Base-by-base conservation (phyloP, 1,140 invertebrate species). In the Diabrotica virgifera region DNA sequence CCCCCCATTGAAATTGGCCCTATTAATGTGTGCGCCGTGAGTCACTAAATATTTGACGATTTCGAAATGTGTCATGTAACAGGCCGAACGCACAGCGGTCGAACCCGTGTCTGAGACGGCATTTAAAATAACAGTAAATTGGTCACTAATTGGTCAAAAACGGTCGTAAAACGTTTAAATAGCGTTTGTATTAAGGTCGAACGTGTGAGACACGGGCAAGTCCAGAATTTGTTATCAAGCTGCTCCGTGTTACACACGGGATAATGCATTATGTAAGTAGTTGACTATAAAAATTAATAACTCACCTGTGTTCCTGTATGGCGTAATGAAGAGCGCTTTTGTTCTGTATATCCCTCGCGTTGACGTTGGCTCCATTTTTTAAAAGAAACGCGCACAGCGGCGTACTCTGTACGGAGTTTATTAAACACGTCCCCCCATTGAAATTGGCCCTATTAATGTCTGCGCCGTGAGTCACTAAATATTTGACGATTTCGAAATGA, bases 271-370 rank as follows among this genome's bases (percentile, higher is more conserved):
- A n/a, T n/a, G n/a, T n/a, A n/a, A n/a, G n/a, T n/a, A n/a, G n/a
- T n/a, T n/a, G n/a, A n/a, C n/a, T n/a, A n/a, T n/a, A n/a, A n/a
- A n/a, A 70, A 66, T 52, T 64, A 50, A 62, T 51, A 61, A 63
- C 37, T 52, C 66, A 81, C 78, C 85, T 86, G 72, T 92, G 90
- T 79, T 95, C 94, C 75, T 94, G 92, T 67, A 96, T 94, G 0
- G 95, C 93, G 81, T 97, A 96, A 83, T 97, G 94, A 64, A 97
- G 83, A 36, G 94, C 94, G 67, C 94, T 93, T 80, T 96, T 96
- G 71, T 90, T 89, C 78, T 96, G 93, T 71, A 93, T 92, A 80
- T 97, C 95, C 35, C 86, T 85, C 0, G 93, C 91, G 82, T 96
- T 94, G 5, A 95, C 91, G 70, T 88, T 84, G 14, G 90, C 93